Conservation (phyloP, 2,113 vertebrate species). For the Hemiscyllium ocellatum region DNA sequence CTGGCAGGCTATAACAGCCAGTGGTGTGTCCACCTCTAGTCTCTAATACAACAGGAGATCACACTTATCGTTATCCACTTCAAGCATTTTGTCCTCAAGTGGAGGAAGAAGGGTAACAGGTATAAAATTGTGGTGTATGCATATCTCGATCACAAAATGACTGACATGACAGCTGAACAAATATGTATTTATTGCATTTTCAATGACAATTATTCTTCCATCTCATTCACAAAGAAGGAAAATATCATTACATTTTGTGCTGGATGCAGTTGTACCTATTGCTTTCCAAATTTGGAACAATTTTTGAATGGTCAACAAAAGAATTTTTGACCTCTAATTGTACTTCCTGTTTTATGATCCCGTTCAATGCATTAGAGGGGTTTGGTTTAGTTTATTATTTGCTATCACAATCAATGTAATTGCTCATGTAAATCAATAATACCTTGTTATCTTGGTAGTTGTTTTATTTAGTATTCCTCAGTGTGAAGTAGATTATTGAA, state of each 20-base stretch:
- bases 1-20: neutral
- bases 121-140: neutral
- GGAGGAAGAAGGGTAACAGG: neutral
- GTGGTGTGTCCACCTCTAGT: neutral
- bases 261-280: neutral
- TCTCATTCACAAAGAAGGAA: neutral
- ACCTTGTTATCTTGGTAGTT: neutral
- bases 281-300: neutral
- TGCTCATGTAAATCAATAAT: neutral
- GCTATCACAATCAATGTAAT: neutral
- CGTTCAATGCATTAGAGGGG: neutral
- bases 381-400: slow-evolving; percentile 1
- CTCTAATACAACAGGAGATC: neutral
- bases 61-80: neutral
- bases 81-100: neutral
- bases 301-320: neutral
- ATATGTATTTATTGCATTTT: neutral
- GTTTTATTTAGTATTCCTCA: neutral
- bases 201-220: neutral
- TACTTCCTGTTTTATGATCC: neutral
- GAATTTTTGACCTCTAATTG: neutral
- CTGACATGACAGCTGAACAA: neutral
- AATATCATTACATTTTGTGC: neutral
- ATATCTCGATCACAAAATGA: neutral
- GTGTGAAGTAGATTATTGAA: too few species aligned